Evolutionary conservation across 2,113 vertebrate species (phyloP).

Genomic region (Saimiri boliviensis): DNA sequence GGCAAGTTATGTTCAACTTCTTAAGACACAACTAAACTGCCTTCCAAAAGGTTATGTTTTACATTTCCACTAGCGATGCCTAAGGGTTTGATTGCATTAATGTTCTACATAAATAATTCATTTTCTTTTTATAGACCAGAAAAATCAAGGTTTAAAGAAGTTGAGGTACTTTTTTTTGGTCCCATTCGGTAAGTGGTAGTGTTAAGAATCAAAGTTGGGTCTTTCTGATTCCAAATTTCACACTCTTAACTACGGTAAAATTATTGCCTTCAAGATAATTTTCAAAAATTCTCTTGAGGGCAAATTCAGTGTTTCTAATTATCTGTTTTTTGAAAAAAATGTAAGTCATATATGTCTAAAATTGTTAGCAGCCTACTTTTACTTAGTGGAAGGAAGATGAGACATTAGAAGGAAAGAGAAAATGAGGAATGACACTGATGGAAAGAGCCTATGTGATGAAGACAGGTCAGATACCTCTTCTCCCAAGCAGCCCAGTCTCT

Average conservation of each 20-base stretch:
- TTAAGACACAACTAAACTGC: background rate
- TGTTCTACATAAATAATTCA: background rate
- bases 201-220: background rate
- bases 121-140: background rate
- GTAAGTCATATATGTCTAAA: background rate
- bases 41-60: background rate
- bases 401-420: background rate
- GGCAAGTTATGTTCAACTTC: background rate
- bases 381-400: background rate
- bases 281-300: background rate
- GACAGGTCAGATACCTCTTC: too few species aligned
- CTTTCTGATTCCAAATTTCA: background rate
- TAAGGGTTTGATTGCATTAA: background rate
- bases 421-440: too few species aligned
- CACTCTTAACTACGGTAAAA: background rate
- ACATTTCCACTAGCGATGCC: background rate
- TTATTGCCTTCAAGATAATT: background rate
- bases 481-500: too few species aligned
- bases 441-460: fast-evolving
- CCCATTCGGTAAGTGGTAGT: background rate
- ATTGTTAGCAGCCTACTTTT: background rate
- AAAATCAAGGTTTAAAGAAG: background rate
- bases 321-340: background rate
- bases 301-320: background rate
- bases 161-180: background rate